These are phyloP conservation scores for Hucho hucho DNA, from an alignment of 2,113 vertebrate species.

Conservation along the genomic window DNA sequence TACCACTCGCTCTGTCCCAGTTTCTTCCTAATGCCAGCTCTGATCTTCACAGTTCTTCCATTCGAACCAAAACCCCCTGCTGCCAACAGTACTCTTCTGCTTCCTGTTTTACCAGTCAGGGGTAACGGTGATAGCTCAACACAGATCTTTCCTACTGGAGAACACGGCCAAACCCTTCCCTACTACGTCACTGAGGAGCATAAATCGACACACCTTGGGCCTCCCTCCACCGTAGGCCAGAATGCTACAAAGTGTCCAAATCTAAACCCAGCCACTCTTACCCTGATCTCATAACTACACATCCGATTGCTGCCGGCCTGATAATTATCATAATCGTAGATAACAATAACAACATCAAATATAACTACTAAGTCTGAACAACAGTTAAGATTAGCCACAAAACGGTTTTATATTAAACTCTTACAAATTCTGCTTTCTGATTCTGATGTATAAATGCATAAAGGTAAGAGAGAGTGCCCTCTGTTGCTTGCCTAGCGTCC, in stretches of 20 bases:
- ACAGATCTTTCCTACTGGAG: conserved; percentile 1
- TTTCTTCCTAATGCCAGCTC: conserved; percentile 42
- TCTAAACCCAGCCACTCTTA: conserved; percentile 45
- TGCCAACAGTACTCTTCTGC: background rate
- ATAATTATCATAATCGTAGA: conserved; percentile 68
- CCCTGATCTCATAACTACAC: conserved; percentile 55
- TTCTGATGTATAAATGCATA: conserved; percentile 82
- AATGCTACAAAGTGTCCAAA: conserved; percentile 59
- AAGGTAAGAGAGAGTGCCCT: conserved; percentile 72
- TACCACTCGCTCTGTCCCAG: conserved; percentile 20
- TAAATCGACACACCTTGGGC: conserved; percentile 32
- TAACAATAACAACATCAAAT: conserved; percentile 59
- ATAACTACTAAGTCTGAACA: conserved; percentile 67
- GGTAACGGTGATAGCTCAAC: conserved; percentile 31
- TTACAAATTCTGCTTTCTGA: conserved; percentile 79
- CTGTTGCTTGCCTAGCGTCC: conserved; percentile 69
- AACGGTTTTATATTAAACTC: conserved; percentile 81
- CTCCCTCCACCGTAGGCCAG: conserved; percentile 26
- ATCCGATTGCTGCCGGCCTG: conserved; percentile 58
- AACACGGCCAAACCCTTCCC: background rate
- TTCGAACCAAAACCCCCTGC: conserved; percentile 14
- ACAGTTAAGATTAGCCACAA: conserved; percentile 73
- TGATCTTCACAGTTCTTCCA: conserved; percentile 62
- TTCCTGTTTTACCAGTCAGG: conserved; percentile 11
- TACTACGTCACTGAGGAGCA: conserved; percentile 4